Percentiles rank a stretch among this genome's conserved stretches.
These are phyloP conservation scores for Hypomecis atomaria DNA, from an alignment of 2,888 invertebrate genomes.

Conservation along the genomic window DNA sequence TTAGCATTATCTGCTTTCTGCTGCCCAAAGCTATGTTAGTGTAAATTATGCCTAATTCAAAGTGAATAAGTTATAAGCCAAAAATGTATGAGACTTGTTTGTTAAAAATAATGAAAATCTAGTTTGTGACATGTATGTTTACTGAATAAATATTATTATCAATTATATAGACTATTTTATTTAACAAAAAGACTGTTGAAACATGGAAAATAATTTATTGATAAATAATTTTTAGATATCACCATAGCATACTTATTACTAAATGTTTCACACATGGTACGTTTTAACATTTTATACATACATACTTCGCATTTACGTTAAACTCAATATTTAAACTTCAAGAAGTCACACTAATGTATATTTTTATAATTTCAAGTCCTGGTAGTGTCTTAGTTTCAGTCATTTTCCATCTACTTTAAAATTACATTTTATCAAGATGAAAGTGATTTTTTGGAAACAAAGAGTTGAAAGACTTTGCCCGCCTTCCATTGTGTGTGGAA, in stretches of 20 bases:
- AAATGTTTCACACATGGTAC: neutral
- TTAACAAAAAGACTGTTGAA: slow-evolving; percentile 1
- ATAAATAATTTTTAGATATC: slow-evolving; percentile 9
- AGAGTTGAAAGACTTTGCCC: no score
- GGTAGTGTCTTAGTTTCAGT: no score
- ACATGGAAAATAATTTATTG: slow-evolving; percentile 11
- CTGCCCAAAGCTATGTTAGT: neutral
- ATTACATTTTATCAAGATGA: no score
- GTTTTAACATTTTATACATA: no score
- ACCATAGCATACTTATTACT: slow-evolving; percentile 6
- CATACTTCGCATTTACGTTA: no score
- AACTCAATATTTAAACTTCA: no score
- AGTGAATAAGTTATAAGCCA: neutral
- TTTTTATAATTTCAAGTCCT: no score
- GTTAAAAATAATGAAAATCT: neutral
- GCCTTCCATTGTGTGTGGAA: no score
- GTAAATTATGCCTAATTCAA: neutral
- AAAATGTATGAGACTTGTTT: slow-evolving; percentile 11
- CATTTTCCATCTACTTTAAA: no score
- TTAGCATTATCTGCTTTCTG: neutral
- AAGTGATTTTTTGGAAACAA: no score
- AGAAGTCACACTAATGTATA: no score
- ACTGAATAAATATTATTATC: slow-evolving; percentile 43
- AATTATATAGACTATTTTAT: neutral
- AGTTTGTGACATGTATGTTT: slow-evolving; percentile 41